Evolutionary conservation across 2,113 vertebrate species (phyloP), one percentile per base, ranked within the genome.

Genomic region (Syngnathus scovelli): DNA sequence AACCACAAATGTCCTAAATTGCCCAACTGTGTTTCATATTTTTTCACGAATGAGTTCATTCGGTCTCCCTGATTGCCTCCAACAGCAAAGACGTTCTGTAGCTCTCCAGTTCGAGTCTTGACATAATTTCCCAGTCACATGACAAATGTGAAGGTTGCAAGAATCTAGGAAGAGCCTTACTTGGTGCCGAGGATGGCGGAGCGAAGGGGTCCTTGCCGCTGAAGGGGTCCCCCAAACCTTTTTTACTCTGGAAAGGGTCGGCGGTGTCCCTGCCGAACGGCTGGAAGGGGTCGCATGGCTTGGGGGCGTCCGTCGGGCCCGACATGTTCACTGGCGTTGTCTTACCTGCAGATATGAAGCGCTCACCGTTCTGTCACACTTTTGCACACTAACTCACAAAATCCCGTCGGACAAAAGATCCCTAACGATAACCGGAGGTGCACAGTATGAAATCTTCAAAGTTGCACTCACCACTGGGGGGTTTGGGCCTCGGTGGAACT

Each of bases 181-280:
- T 94, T 92, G 96, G 88, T 78, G 83, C 68, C 18, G 84, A 66
- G 76, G 95, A 90, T 73, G 95, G 91, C 75, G 95, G 91, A 80
- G 93, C 92, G 80, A 98, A 98, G 59, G 95, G 95, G 81, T 97
- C 97, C 93, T 95, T 98, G 89, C 96, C 95, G 76, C 96, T 98
- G 92, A 99, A 98, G 2, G 96, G 95, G 90, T 98, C 97, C 87
- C 91, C 94, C 76, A 91, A 91, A 74, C 92, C 92, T 86, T 96
- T 96, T 93, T 94, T 96, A 91, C 89, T 95, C 87, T 95, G 95
- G 86, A 98, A 98, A 0, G 91, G 95, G 90, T 98, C 97, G 49
- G 90, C 86, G 78, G 80, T 86, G 62, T 95, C 94, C 64, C 92
- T 84, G 79, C 91, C 91, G 12, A 96, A 98, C 1, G 95, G 94